These are phyloP conservation scores for Allygus modestus DNA, from an alignment of 2,888 invertebrate species.

Conservation along the genomic window DNA sequence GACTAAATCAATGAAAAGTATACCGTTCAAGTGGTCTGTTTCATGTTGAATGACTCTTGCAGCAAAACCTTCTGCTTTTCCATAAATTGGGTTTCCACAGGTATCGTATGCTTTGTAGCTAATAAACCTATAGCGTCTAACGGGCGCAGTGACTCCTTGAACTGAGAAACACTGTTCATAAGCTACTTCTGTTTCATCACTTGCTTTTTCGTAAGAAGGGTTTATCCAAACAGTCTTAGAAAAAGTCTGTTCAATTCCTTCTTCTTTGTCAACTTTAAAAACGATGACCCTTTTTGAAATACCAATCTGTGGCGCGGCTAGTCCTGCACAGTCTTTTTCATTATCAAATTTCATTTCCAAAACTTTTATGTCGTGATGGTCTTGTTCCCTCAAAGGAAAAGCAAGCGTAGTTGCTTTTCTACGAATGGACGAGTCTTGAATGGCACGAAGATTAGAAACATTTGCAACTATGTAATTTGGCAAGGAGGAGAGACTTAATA, in stretches of 20 bases:
- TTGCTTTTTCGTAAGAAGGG: constrained; percentile 39
- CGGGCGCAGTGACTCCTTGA: constrained; percentile 21
- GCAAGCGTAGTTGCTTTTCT: neutral
- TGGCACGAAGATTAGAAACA: constrained; percentile 13
- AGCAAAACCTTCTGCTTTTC: constrained; percentile 17
- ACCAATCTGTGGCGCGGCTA: constrained; percentile 43
- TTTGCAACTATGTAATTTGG: constrained; percentile 39
- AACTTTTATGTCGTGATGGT: constrained; percentile 1
- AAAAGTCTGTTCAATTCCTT: constrained; percentile 15
- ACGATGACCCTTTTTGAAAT: constrained; percentile 43
- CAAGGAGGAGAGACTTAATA: neutral
- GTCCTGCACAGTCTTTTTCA: constrained; percentile 48
- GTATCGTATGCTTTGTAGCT: neutral
- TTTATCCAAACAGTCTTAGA: constrained; percentile 37
- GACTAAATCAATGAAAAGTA: constrained; percentile 40
- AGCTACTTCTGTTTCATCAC: constrained; percentile 40
- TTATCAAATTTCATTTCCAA: constrained; percentile 46
- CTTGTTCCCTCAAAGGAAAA: constrained; percentile 41
- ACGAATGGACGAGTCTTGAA: constrained; percentile 13
- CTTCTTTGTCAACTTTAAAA: constrained; percentile 44
- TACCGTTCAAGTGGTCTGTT: constrained; percentile 41
- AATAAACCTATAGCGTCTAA: constrained; percentile 25
- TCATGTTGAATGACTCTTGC: constrained; percentile 52
- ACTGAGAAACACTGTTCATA: constrained; percentile 52
- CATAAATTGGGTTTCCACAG: neutral